These are phyloP conservation scores for Strigamia crassipes DNA, from an alignment of 2,888 invertebrate genomes.

Conservation along the genomic window DNA sequence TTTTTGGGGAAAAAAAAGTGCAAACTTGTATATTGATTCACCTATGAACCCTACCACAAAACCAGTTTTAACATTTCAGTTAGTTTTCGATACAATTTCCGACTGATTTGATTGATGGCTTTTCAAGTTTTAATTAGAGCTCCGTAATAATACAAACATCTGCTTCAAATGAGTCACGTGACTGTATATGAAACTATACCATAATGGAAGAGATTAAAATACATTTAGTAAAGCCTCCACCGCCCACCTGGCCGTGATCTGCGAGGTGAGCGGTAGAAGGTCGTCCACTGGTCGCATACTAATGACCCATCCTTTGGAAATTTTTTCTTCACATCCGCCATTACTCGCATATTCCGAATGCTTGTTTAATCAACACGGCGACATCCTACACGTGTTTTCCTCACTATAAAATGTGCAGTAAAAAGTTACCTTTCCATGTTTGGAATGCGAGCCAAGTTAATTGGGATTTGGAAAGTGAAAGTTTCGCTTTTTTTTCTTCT, in stretches of 20 bases:
- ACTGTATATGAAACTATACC: not conserved
- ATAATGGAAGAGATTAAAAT: constrained; percentile 1
- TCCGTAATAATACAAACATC: not conserved
- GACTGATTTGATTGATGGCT: not conserved
- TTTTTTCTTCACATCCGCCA: constrained; percentile 35
- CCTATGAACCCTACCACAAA: not conserved
- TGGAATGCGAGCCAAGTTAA: not conserved
- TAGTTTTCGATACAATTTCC: not conserved
- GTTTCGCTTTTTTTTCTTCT: not conserved
- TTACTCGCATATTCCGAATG: constrained; percentile 19
- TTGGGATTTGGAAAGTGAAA: not conserved
- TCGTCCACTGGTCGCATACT: constrained; percentile 28
- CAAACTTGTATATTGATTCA: not conserved
- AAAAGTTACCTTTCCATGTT: not conserved
- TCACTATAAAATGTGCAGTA: not conserved
- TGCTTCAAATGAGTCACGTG: not conserved
- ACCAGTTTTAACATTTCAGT: not conserved
- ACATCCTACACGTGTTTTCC: not conserved
- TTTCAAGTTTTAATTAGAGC: not conserved
- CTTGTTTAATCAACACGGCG: constrained; percentile 25
- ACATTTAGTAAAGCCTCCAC: not conserved
- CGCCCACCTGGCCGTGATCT: constrained; percentile 40
- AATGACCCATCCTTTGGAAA: constrained; percentile 25
- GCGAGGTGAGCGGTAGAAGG: constrained; percentile 38
- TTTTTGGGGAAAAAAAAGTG: not conserved